Base-by-base conservation (phyloP, 2,113 vertebrate species). In the Ovis canadensis region DNA sequence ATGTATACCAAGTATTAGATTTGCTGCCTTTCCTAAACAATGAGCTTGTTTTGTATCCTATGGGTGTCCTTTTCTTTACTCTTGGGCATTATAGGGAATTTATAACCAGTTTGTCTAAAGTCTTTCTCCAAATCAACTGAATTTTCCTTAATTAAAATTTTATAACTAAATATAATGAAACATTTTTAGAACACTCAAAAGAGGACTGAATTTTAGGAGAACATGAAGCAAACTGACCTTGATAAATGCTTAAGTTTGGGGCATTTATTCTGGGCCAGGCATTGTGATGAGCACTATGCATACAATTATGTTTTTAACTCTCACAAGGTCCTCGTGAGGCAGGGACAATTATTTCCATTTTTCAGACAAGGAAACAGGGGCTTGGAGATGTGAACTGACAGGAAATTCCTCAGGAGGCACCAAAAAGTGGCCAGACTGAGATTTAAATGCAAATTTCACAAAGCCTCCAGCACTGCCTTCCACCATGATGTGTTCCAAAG, bases 61-160 rank as follows among this genome's bases (percentile, higher is more conserved):
- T 45, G 25, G 60, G 31, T 45, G 12, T 29, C 55, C 62, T 89
- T 95, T 94, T 84, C 74, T n/a, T 13, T 27, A 57, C n/a, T 87
- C 67, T 60, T 77, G 19, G 82, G 91, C 33, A 45, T 33, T 57
- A 5, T 81, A 81, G 64, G 45, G 85, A 90, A 82, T 60, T 45
- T 85, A 33, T 82, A 85, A 55, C 33, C 54, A 92, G 36, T 80
- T 84, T 90, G 31, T 90, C 85, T 40, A 82, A 96, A 16, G 27
- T 14, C 36, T 89, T 57, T 83, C 33, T 95, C 27, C 62, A 67
- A 74, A 80, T 60, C n/a, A 81, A 81, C 13, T 92, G 83, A 55
- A 62, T 64, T 94, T 96, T 91, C 60, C 43, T 57, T 91, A 74
- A 40, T 77, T 94, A 77, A 77, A 94, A 57, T 29, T 50, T 40